Conservation (phyloP, 2,113 vertebrate genomes). For the Toxotes chatareus region DNA sequence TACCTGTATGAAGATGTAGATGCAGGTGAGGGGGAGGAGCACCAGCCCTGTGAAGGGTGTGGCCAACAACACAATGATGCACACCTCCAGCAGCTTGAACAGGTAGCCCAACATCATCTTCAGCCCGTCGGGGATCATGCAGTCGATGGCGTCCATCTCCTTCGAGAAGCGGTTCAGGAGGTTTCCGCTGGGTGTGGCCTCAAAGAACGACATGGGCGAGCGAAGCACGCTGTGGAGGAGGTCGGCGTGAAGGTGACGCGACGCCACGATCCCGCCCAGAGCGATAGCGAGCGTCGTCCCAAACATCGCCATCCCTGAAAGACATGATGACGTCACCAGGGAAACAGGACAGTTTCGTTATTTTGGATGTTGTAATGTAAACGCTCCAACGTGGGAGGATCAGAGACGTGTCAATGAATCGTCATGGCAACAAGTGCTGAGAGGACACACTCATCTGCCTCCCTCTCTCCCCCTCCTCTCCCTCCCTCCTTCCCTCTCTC, state of each 20-base stretch:
- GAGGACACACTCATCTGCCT: no score
- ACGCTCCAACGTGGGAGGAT: no score
- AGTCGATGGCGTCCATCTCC: slow-evolving; percentile 89
- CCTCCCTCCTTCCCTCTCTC: no score
- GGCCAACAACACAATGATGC: slow-evolving; percentile 85
- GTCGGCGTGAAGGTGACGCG: slow-evolving; percentile 83
- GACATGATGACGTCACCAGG: not conserved
- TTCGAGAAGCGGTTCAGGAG: slow-evolving; percentile 89
- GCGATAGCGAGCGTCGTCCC: slow-evolving; percentile 85
- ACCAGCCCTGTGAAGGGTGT: slow-evolving; percentile 84
- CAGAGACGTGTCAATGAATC: no score
- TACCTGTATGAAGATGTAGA: slow-evolving; percentile 90
- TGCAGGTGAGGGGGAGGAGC: slow-evolving; percentile 83
- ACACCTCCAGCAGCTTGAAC: slow-evolving; percentile 89
- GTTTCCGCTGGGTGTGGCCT: slow-evolving; percentile 86
- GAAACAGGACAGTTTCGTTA: no score
- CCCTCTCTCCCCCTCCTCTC: no score
- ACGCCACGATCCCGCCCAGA: slow-evolving; percentile 84
- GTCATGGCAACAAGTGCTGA: no score
- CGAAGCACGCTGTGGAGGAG: slow-evolving; percentile 83
- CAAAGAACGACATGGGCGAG: slow-evolving; percentile 88
- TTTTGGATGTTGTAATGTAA: no score
- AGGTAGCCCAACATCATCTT: slow-evolving; percentile 87
- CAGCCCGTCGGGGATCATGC: slow-evolving; percentile 89
- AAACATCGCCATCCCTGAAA: slow-evolving; percentile 86